A percentile compares a stretch with the other conserved stretches of the same genome.
phyloP scores from a whole-genome alignment of 2,888 invertebrate genomes.

The Ecliptopera silaceata region DNA sequence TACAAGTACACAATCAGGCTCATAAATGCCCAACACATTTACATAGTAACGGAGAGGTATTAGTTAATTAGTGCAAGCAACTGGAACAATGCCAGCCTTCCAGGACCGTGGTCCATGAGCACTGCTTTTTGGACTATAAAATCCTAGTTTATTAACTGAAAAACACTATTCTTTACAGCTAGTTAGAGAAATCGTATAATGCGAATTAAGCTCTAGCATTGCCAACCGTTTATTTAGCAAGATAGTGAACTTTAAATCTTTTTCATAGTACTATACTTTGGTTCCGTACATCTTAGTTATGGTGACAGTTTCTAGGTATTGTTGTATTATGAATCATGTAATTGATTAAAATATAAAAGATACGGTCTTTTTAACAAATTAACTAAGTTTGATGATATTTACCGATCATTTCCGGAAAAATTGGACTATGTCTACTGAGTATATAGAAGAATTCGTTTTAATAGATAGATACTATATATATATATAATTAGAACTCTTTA shows the following conservation, averaged over 20 bases:
- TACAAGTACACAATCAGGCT: slow-evolving; percentile 2
- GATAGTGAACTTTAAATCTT: not conserved
- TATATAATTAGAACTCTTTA: too few species aligned
- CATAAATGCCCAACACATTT: slow-evolving; percentile 15
- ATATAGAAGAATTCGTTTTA: too few species aligned
- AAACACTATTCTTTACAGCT: not conserved
- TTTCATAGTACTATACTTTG: not conserved
- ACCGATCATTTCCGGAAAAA: too few species aligned
- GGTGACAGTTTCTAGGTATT: not conserved
- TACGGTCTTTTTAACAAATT: too few species aligned
- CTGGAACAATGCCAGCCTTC: slow-evolving; percentile 23
- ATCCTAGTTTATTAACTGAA: slow-evolving; percentile 7
- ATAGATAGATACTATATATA: too few species aligned
- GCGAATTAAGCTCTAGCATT: not conserved
- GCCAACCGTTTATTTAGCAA: not conserved
- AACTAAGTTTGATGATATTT: too few species aligned
- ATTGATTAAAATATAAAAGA: too few species aligned
- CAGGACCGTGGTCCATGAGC: slow-evolving; percentile 6
- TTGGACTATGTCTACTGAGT: too few species aligned
- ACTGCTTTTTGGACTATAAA: slow-evolving; percentile 19
- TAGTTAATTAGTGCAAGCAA: slow-evolving; percentile 24
- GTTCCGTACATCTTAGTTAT: not conserved
- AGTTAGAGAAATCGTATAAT: not conserved
- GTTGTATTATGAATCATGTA: not conserved
- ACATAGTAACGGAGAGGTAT: slow-evolving; percentile 23